phyloP scores from a whole-genome alignment of 2,113 vertebrate species.

The Phaetusa simplex region DNA sequence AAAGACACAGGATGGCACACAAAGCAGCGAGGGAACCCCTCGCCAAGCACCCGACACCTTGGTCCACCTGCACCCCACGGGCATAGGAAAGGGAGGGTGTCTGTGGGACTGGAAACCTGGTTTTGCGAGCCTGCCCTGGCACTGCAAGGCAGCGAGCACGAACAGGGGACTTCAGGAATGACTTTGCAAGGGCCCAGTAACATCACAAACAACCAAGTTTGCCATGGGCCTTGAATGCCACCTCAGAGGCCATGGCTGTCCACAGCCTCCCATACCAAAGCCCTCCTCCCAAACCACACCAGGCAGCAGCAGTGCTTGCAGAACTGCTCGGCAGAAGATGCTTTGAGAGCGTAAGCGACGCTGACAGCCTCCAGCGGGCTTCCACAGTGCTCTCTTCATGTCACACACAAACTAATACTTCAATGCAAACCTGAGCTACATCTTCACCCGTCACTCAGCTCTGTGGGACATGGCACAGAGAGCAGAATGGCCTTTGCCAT shows the following conservation, averaged over 20 bases:
- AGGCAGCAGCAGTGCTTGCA: accelerated
- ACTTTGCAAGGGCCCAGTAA: background rate
- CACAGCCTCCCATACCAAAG: background rate
- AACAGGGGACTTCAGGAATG: background rate
- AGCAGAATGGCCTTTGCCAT: background rate
- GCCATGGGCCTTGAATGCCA: background rate
- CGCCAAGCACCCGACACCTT: accelerated
- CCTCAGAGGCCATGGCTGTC: background rate
- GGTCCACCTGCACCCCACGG: accelerated
- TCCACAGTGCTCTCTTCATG: background rate
- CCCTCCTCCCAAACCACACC: accelerated
- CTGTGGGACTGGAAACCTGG: accelerated
- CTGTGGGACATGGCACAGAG: accelerated
- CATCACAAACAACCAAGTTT: background rate
- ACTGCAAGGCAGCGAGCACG: background rate
- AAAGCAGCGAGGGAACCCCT: accelerated
- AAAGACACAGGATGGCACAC: background rate
- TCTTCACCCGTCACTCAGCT: accelerated
- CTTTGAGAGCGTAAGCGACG: background rate
- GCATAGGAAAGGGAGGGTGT: background rate
- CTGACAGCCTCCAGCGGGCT: background rate
- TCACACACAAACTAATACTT: background rate
- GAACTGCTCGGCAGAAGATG: background rate
- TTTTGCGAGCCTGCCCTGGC: background rate
- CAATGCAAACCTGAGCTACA: background rate